phyloP scores from a whole-genome alignment of 2,888 invertebrate species.

The Phyllotreta cruciferae region DNA sequence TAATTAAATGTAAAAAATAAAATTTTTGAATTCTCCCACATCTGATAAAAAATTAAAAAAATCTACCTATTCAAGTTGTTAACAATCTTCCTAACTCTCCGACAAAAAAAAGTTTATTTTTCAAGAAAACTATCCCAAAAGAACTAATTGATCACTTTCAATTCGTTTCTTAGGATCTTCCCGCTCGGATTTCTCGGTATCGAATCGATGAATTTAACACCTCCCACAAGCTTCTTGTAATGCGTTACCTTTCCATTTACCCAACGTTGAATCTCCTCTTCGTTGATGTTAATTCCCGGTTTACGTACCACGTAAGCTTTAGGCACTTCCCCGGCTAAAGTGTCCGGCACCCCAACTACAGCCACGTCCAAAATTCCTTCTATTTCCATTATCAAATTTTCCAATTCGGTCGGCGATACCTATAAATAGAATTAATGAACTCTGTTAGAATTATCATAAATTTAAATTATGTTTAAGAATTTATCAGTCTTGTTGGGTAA shows the following conservation, averaged over 20 bases:
- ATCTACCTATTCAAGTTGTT: too few species aligned
- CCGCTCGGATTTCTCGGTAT: slow-evolving; percentile 80
- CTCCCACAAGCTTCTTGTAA: slow-evolving; percentile 76
- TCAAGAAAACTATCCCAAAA: too few species aligned
- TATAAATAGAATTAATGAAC: slow-evolving; percentile 51
- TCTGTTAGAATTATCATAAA: background rate
- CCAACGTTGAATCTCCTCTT: slow-evolving; percentile 65
- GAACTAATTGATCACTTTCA: slow-evolving; percentile 58
- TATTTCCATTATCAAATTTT: slow-evolving; percentile 75
- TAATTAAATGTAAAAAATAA: too few species aligned
- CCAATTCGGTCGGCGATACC: slow-evolving; percentile 88
- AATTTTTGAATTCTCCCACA: too few species aligned
- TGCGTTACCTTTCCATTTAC: slow-evolving; percentile 72
- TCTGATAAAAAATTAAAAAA: too few species aligned
- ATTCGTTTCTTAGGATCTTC: slow-evolving; percentile 76
- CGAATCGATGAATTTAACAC: slow-evolving; percentile 71
- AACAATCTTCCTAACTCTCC: too few species aligned
- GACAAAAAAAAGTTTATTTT: too few species aligned
- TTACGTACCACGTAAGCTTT: slow-evolving; percentile 75
- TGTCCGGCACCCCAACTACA: slow-evolving; percentile 77
- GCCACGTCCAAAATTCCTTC: slow-evolving; percentile 79
- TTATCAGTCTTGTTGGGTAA: background rate
- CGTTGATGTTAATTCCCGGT: slow-evolving; percentile 63
- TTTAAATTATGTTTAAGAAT: slow-evolving; percentile 1
- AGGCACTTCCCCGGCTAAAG: slow-evolving; percentile 76